phyloP scores from a whole-genome alignment of 2,797 vertebrate genomes.

The Garrulus glandarius region DNA sequence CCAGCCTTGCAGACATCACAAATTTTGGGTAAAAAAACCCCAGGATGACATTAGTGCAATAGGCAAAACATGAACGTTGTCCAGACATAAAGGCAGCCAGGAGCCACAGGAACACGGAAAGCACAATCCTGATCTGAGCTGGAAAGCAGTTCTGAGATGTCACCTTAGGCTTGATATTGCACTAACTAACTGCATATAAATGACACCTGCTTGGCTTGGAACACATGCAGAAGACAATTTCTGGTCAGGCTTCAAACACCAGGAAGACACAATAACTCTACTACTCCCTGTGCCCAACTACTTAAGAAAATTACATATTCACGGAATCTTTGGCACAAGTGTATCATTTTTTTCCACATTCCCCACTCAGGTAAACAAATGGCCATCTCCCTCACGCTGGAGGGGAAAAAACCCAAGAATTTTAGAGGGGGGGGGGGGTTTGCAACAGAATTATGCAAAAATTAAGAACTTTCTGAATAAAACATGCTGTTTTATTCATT shows the following conservation, averaged over 20 bases:
- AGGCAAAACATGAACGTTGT: neutral
- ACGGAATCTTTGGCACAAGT: neutral
- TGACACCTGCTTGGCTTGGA: neutral
- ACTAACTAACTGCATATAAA: neutral
- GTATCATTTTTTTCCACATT: neutral
- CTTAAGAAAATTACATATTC: neutral
- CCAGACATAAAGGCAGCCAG: neutral
- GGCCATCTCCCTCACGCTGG: neutral
- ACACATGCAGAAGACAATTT: neutral
- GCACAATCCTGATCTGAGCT: neutral
- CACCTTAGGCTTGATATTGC: neutral
- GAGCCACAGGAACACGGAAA: neutral
- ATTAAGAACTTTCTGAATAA: too few relatives aligned
- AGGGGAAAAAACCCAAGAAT: neutral
- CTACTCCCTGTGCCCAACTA: neutral
- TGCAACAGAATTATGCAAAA: neutral
- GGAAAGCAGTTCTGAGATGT: neutral
- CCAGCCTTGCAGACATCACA: neutral
- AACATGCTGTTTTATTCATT: neutral
- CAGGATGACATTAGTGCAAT: neutral
- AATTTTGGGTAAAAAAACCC: neutral
- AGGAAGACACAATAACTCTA: neutral
- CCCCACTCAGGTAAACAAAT: neutral
- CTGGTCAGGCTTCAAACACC: neutral
- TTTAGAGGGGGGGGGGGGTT: fast-evolving